Evolutionary conservation across 2,797 vertebrate genomes (phyloP), one percentile per base, ranked within the genome.

Genomic region (Smutsia gigantea): DNA sequence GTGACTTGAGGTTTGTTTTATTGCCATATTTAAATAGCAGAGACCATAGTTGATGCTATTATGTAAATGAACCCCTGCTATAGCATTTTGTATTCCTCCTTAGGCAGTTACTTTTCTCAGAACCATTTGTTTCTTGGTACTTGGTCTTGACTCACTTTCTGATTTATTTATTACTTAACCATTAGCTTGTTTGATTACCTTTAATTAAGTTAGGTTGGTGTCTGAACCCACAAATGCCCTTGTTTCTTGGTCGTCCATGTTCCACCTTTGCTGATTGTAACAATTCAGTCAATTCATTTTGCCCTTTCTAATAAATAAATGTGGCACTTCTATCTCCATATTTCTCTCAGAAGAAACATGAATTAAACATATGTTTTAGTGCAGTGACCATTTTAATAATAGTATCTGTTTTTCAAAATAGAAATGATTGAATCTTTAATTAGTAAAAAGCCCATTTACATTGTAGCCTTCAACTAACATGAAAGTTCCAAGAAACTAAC

Each of bases 181-280:
- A 92, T 87, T 92, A 92, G 17, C 39, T 66, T 87, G 31, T 95
- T 90, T 83, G 69, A 93, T 90, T 95, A 87, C 13, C n/a, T 97
- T 92, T 97, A 92, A 64, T 94, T 66, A 91, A 46, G 37, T 96
- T 77, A 4, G 61, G 90, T 75, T 92, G n/a, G 77, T 39, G 15
- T 18, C 69, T 94, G 53, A 78, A 75, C 53, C 66, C 39, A 25
- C 69, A 94, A 42, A 79, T 89, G 9, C 7, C 57, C 69, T 95
- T 93, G 57, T 92, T 85, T 92, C 31, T 85, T 87, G 13, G 5
- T 82, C 51, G 18, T 27, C 55, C 55, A 94, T 57, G 37, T 93
- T 82, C 69, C 5, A 79, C 59, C 25, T 93, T 90, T 90, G 71
- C 77, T 94, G 31, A 66, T 75, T 75, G 6, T 94, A 61, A 51